Conservation (phyloP, 2,888 invertebrate genomes). For the Periphyllus acericola region DNA sequence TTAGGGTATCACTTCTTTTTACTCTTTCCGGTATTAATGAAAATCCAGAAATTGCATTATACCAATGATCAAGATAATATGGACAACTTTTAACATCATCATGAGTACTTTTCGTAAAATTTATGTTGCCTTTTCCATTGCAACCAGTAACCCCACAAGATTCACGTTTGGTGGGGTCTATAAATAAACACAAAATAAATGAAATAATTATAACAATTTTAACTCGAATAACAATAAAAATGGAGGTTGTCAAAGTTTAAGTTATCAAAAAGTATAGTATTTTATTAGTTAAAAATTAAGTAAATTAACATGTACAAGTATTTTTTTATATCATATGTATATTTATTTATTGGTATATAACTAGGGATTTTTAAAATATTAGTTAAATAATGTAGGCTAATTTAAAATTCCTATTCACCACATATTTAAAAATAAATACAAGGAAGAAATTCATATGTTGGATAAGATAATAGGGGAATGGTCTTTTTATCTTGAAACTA, state of each 20-base stretch:
- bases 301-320: too few relatives aligned
- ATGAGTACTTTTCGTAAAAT: slow-evolving; percentile 72
- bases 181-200: slow-evolving; percentile 68
- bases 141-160: slow-evolving; percentile 88
- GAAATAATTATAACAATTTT: not conserved
- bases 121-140: slow-evolving; percentile 86
- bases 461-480: too few relatives aligned
- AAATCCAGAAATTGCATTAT: not conserved
- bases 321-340: too few relatives aligned
- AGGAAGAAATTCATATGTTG: too few relatives aligned
- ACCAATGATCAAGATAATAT: not conserved
- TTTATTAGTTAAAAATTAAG: too few relatives aligned
- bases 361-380: not conserved
- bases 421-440: not conserved
- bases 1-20: not conserved
- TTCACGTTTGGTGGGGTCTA: slow-evolving; percentile 68
- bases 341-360: too few relatives aligned
- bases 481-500: too few relatives aligned
- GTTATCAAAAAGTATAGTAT: too few relatives aligned
- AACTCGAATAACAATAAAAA: too few relatives aligned
- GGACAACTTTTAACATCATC: not conserved
- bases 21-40: not conserved
- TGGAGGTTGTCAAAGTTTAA: too few relatives aligned
- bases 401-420: not conserved
- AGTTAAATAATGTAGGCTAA: not conserved